Conservation (phyloP, 1,140 invertebrate genomes). For the Bactericera cockerelli region DNA sequence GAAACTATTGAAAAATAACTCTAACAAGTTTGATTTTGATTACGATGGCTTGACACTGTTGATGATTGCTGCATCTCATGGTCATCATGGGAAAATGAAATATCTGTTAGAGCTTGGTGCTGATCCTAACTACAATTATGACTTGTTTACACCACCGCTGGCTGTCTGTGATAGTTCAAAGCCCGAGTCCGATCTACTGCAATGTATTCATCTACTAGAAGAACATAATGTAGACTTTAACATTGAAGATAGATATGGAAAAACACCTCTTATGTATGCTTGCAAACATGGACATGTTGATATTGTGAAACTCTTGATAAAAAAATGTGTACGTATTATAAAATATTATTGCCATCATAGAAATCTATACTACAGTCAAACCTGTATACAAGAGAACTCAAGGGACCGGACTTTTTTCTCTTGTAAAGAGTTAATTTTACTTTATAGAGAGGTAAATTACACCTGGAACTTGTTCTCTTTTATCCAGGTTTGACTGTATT, state of each 20-base stretch:
- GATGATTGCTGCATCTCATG: background rate
- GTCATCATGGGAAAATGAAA: background rate
- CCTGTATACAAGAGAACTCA: too few species aligned
- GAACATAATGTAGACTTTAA: background rate
- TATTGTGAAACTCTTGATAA: background rate
- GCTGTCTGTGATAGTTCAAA: background rate
- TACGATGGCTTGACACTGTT: background rate
- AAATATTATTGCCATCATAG: background rate
- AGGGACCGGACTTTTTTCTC: too few species aligned
- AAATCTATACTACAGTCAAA: background rate
- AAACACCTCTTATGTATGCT: background rate
- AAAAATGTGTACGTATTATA: background rate
- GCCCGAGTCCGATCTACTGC: background rate
- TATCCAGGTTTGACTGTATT: background rate
- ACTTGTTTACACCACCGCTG: background rate
- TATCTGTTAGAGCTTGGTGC: conserved; percentile 2
- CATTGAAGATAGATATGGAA: background rate
- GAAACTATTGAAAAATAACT: background rate
- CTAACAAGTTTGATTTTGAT: background rate
- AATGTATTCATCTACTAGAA: background rate
- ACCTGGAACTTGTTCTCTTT: too few species aligned
- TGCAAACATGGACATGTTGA: background rate
- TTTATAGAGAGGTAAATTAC: too few species aligned
- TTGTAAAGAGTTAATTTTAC: too few species aligned
- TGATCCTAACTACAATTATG: conserved; percentile 6